These are phyloP conservation scores for Cydia fagiglandana DNA, from an alignment of 1,140 invertebrate species.

Conservation along the genomic window DNA sequence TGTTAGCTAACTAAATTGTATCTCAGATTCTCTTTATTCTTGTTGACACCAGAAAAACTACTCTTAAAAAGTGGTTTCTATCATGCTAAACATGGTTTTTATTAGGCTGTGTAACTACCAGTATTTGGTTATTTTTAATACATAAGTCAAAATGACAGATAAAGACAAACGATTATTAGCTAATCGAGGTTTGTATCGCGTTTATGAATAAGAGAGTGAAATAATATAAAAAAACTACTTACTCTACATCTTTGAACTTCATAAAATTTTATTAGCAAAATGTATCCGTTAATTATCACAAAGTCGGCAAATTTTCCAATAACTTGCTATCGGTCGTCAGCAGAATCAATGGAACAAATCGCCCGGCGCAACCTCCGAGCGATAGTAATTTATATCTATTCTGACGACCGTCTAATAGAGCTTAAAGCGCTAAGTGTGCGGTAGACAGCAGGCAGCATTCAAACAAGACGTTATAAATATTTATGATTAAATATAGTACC, in stretches of 20 bases:
- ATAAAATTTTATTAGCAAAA: too few species aligned
- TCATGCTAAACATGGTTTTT: neutral
- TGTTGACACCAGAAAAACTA: neutral
- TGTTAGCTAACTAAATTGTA: neutral
- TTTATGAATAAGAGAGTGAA: too few species aligned
- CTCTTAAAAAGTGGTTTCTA: neutral
- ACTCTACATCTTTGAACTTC: too few species aligned
- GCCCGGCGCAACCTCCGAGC: slow-evolving; percentile 46
- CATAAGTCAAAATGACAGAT: too few species aligned
- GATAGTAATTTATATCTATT: slow-evolving; percentile 62
- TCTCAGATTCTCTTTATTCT: neutral
- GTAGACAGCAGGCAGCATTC: neutral
- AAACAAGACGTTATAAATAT: slow-evolving; percentile 26
- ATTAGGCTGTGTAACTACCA: too few species aligned
- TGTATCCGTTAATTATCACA: neutral
- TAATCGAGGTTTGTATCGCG: too few species aligned
- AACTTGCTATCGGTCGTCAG: slow-evolving; percentile 50
- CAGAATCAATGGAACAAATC: slow-evolving; percentile 61
- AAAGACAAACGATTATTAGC: too few species aligned
- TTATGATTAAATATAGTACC: slow-evolving; percentile 29
- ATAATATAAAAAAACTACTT: too few species aligned
- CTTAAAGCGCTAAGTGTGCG: neutral
- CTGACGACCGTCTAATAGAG: slow-evolving; percentile 36
- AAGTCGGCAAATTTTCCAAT: neutral
- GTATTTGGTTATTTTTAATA: too few species aligned